Evolutionary conservation across 2,888 invertebrate species (phyloP), one percentile per base, ranked within the genome.

Genomic region (Calliphora vomitoria): DNA sequence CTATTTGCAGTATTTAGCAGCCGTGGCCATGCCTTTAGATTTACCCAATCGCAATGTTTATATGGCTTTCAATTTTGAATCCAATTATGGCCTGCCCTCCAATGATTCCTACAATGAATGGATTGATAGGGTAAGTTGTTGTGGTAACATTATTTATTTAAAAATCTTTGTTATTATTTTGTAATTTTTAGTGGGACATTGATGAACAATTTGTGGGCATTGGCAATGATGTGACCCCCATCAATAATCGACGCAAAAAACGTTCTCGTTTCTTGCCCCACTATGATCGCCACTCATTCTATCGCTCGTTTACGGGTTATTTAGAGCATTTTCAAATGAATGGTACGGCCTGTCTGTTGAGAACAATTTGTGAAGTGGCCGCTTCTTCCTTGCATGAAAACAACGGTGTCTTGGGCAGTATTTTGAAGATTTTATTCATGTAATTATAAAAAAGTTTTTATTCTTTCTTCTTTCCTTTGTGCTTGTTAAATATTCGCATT

Each of bases 11-110:
- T 94, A 96, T 20, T 95, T 96, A 90, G 91, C 96, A 13, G 96
- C 96, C 0, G 94, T 97, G 86, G 96, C 96, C 0, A 94, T 96
- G 55, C 97, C 97, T 0, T 92, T 97, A 20, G 96, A 96, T 90
- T 94, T 96, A 4, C 95, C 96, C 0, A 95, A 96, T 88, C 95
- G 95, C 89, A 95, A 96, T 91, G 95, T 96, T 6, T 96, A 96
- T 90, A 94, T 97, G 76, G 96, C 97, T 0, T 96, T 96, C 91
- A 96, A 96, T 93, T 96, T 97, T 91, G 97, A 97, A 91, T 95
- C 96, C 0, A 96, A 95, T 91, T 97, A 96, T 93, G 93, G 92
- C 62, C 92, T 95, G 5, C 95, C 96, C 0, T 94, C 95, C 35
- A 95, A 95, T 0, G 94, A 95, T 85, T 94, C 95, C 0, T 95